phyloP scores from a whole-genome alignment of 2,113 vertebrate genomes.

The Cebidichthys violaceus region DNA sequence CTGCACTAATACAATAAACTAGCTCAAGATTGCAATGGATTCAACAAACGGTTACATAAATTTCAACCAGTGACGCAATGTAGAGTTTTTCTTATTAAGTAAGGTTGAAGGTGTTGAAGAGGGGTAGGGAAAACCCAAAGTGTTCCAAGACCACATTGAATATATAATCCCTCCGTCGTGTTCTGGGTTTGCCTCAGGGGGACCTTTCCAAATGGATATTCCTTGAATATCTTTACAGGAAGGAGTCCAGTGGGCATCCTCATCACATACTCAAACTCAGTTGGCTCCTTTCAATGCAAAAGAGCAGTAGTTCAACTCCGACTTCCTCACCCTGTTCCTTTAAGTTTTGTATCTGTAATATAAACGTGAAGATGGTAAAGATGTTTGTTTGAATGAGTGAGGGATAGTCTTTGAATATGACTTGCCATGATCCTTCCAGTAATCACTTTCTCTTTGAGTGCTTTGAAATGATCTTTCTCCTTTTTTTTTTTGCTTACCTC shows the following conservation, averaged over 20 bases:
- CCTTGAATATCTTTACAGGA: neutral
- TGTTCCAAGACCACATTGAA: neutral
- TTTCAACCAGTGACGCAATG: neutral
- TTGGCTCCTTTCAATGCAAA: neutral
- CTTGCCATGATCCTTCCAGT: neutral
- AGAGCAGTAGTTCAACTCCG: neutral
- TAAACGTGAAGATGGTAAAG: neutral
- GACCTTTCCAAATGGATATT: neutral
- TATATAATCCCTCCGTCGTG: neutral
- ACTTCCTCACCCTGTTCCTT: neutral
- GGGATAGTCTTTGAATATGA: neutral
- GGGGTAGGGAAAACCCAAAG: neutral
- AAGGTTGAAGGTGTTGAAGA: neutral
- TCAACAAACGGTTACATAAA: neutral
- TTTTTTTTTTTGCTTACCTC: conserved; percentile 9
- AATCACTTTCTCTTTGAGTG: neutral
- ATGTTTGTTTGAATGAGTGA: neutral
- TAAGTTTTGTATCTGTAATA: neutral
- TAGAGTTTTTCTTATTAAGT: neutral
- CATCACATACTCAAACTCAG: neutral
- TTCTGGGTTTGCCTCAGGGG: neutral
- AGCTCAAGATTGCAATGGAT: neutral
- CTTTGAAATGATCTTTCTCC: conserved; percentile 5
- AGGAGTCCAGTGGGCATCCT: neutral
- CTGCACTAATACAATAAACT: neutral